A percentile compares a stretch with the other conserved stretches of the same genome.
Conservation (phyloP, 2,113 vertebrate species). For the Ascaphus truei region DNA sequence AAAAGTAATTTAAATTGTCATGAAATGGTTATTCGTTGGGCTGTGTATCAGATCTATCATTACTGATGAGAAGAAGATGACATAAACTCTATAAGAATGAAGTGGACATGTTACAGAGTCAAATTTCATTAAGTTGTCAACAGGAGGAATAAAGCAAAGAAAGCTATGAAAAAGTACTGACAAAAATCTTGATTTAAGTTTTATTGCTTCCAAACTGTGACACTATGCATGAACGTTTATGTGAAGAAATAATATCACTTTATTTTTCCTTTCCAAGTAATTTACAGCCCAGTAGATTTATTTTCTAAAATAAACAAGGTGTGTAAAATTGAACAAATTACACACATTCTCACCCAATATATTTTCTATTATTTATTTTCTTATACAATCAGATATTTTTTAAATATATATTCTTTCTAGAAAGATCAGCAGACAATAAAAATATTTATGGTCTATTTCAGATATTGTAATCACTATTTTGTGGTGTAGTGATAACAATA, state of each 20-base stretch:
- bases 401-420: no score
- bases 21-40: constrained; percentile 47
- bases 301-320: constrained; percentile 23
- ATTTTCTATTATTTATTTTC: background rate
- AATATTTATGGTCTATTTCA: no score
- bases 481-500: no score
- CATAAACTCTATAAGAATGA: constrained; percentile 44
- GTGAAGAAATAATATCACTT: constrained; percentile 36
- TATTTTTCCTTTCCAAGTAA: constrained; percentile 34
- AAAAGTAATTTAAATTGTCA: constrained; percentile 40
- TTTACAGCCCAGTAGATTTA: constrained; percentile 22
- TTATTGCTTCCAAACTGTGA: constrained; percentile 11
- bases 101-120: constrained; percentile 38
- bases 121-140: constrained; percentile 41
- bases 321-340: background rate
- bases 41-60: constrained; percentile 45
- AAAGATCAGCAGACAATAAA: no score
- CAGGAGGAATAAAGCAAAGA: constrained; percentile 19
- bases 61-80: constrained; percentile 40
- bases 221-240: constrained; percentile 33
- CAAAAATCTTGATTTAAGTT: constrained; percentile 18
- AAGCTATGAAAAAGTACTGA: background rate
- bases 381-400: background rate
- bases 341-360: background rate
- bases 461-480: no score